Conservation (phyloP, 2,113 vertebrate genomes). For the Rana temporaria region DNA sequence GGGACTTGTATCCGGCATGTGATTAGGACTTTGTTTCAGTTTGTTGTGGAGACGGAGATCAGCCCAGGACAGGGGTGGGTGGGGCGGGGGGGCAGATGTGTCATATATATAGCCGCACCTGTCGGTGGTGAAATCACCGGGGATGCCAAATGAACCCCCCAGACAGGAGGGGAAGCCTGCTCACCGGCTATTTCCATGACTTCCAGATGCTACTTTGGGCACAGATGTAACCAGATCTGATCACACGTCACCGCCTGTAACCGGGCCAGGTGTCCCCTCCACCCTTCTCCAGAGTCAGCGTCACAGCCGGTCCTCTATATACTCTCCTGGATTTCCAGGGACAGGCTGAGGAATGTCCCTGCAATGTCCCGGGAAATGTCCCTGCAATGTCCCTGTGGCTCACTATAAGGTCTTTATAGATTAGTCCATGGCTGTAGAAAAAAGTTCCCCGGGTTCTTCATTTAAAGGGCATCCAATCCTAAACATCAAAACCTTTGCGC, state of each 20-base stretch:
- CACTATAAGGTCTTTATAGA: too few species aligned
- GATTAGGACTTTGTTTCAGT: constrained; percentile 1
- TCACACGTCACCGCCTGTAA: constrained; percentile 49
- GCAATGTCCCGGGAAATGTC: too few species aligned
- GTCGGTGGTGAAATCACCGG: not conserved
- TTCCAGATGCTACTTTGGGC: constrained; percentile 21
- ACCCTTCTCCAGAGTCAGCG: not conserved
- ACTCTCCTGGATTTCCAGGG: too few species aligned
- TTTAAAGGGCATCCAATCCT: too few species aligned
- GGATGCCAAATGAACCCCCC: not conserved
- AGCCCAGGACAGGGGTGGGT: not conserved
- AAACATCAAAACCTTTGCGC: too few species aligned
- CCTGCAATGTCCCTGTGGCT: too few species aligned
- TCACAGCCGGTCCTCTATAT: too few species aligned
- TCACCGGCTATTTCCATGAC: not conserved
- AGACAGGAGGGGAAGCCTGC: constrained; percentile 35
- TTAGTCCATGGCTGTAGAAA: too few species aligned
- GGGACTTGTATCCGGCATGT: not conserved
- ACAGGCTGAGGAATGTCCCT: too few species aligned
- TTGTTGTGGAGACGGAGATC: constrained; percentile 22
- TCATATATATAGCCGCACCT: not conserved
- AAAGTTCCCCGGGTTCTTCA: too few species aligned
- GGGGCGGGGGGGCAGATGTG: not conserved
- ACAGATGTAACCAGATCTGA: not conserved
- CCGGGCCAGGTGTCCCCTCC: not conserved